Evolutionary conservation across 2,888 invertebrate species (phyloP).

Genomic region (Sepioteuthis lessoniana): DNA sequence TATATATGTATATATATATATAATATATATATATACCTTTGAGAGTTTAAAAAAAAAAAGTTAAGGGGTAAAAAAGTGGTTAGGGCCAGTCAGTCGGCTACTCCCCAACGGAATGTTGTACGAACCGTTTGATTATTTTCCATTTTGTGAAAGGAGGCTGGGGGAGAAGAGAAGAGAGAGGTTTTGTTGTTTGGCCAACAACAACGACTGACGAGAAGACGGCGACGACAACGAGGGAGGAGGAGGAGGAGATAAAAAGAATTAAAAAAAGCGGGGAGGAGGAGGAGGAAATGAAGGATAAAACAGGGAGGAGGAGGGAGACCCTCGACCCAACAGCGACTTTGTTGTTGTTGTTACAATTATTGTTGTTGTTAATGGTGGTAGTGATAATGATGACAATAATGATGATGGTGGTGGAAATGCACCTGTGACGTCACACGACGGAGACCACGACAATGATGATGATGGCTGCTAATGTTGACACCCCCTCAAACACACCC

Average conservation of each 20-base stretch:
- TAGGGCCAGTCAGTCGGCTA: not conserved
- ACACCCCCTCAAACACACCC: not conserved
- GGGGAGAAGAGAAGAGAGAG: not conserved
- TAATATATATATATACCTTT: not conserved
- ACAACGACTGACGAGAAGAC: slow-evolving; percentile 2
- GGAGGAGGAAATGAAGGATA: too few species aligned
- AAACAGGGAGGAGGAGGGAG: not conserved
- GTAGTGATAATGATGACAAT: too few species aligned
- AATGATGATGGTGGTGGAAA: slow-evolving; percentile 5
- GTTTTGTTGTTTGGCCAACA: slow-evolving; percentile 18
- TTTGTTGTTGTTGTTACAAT: not conserved
- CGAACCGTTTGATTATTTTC: slow-evolving; percentile 36
- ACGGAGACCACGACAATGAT: not conserved
- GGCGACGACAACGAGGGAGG: not conserved
- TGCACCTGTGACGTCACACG: slow-evolving; percentile 1
- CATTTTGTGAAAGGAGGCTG: not conserved
- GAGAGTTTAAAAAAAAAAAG: not conserved
- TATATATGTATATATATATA: slow-evolving; percentile 34
- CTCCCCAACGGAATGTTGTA: slow-evolving; percentile 46
- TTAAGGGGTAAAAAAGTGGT: not conserved
- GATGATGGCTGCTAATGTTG: not conserved
- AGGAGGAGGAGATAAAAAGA: not conserved
- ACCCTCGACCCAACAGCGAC: slow-evolving; percentile 33
- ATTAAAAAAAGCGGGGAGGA: too few species aligned
- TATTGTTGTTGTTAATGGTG: not conserved